Base-by-base conservation (phyloP, 2,113 vertebrate species). In the Prolemur simus region DNA sequence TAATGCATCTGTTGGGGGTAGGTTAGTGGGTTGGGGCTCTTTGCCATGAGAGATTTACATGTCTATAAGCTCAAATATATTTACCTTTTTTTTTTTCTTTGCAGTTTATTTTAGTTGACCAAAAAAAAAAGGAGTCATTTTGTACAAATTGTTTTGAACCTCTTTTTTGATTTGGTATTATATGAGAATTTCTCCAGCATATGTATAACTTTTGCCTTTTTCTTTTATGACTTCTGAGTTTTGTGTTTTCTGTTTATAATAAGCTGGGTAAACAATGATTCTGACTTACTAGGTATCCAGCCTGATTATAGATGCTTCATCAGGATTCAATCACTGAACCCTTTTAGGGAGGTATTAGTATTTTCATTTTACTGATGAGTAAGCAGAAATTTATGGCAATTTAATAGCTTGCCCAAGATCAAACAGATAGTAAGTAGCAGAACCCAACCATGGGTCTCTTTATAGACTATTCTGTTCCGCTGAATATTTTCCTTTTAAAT, bases 401-500 rank as follows among this genome's bases (percentile, higher is more conserved):
- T 96, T 66, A 82, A 66, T 80, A 90, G 10, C 17, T 90, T 92
- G 5, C 29, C 29, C 39, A 92, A 74, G 32, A 73, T 80, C 52
- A 96, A 81, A 66, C 3, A 91, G 7, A 69, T 42, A 82, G 34
- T 91, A 37, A 87, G 52, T 42, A 47, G 58, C 47, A 73, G 56
- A 87, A 81, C 6, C 6, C 37, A 77, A 76, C 20, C 5, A 52
- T 60, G 20, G 17, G 4, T 89, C 23, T 89, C 34, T 78, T 89
- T 91, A 34, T 45, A 90, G 32, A 60, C 7, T 94, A 39, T 71
- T 87, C 32, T 92, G 21, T 37, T 94, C 25, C 45, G 42, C 8
- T 83, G 47, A 88, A 34, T 81, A 64, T 87, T 95, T 93, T 81
- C 71, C 88, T 88, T 91, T 76, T 52, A 93, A 85, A 56, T 18